Evolutionary conservation across 2,888 invertebrate genomes (phyloP).

Genomic region (Cetonia aurata): DNA sequence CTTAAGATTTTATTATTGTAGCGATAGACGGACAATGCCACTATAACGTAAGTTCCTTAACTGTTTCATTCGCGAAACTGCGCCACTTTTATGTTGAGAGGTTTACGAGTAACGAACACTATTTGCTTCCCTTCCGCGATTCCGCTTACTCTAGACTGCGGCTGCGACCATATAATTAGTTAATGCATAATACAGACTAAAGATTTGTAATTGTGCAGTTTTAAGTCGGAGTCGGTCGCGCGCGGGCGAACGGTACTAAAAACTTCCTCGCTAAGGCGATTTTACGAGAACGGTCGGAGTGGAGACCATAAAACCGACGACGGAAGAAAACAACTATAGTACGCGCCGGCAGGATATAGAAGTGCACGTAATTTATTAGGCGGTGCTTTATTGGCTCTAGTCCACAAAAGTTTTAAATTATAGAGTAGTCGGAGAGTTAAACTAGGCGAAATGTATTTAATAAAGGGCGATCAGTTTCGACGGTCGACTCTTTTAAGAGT

Average conservation of each 20-base stretch:
- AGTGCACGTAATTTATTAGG: conserved; percentile 45
- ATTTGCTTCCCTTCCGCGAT: not conserved
- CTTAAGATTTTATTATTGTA: conserved; percentile 26
- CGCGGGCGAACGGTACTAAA: conserved; percentile 22
- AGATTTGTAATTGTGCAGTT: conserved; percentile 43
- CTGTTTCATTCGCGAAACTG: conserved; percentile 15
- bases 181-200: conserved; percentile 44
- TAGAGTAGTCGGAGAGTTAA: conserved; percentile 44
- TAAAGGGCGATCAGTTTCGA: conserved; percentile 23
- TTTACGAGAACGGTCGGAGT: conserved; percentile 36
- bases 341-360: conserved; percentile 17
- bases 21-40: conserved; percentile 17
- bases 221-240: conserved; percentile 33
- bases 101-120: conserved; percentile 32
- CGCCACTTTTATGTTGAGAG: conserved; percentile 37
- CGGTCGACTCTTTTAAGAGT: conserved; percentile 18
- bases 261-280: conserved; percentile 39
- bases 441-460: conserved; percentile 42
- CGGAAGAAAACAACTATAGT: conserved; percentile 31
- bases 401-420: conserved; percentile 47
- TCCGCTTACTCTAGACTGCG: not conserved
- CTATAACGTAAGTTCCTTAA: conserved; percentile 18
- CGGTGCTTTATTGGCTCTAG: conserved; percentile 45
- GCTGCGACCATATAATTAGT: conserved; percentile 35
- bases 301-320: conserved; percentile 29